phyloP scores from a whole-genome alignment of 2,888 invertebrate genomes.

The Macrosiphum euphorbiae region DNA sequence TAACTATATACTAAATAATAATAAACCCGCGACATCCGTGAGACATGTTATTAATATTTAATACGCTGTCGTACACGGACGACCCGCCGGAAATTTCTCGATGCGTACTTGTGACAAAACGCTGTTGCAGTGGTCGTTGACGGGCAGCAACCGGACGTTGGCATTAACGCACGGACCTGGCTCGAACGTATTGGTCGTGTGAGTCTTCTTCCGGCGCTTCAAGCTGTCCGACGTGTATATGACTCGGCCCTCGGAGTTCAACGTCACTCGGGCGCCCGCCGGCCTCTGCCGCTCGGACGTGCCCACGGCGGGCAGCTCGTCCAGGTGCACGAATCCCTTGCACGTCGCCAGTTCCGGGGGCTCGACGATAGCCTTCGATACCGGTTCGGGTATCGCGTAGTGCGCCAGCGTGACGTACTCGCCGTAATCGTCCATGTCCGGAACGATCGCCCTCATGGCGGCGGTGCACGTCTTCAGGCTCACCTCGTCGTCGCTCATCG shows the following conservation, averaged over 20 bases:
- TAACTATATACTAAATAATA: background rate
- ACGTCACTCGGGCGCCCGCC: slow-evolving; percentile 83
- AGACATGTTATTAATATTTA: background rate
- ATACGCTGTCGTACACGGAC: background rate
- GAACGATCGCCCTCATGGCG: background rate
- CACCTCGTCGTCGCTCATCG: slow-evolving; percentile 88
- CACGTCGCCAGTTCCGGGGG: background rate
- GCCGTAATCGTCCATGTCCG: slow-evolving; percentile 74
- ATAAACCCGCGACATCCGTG: background rate
- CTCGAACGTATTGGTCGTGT: slow-evolving; percentile 82
- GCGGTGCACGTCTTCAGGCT: slow-evolving; percentile 69
- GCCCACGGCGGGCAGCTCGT: slow-evolving; percentile 39
- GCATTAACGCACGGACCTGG: slow-evolving; percentile 84
- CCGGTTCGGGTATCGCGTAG: slow-evolving; percentile 77
- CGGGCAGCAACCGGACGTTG: slow-evolving; percentile 65
- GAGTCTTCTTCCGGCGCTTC: slow-evolving; percentile 82
- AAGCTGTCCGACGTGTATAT: slow-evolving; percentile 90
- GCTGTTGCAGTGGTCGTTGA: background rate
- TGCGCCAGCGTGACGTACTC: slow-evolving; percentile 87
- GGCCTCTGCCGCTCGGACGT: slow-evolving; percentile 73
- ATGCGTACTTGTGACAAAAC: slow-evolving; percentile 71
- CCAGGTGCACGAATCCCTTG: slow-evolving; percentile 41
- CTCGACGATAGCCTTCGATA: slow-evolving; percentile 53
- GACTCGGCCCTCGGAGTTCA: slow-evolving; percentile 89
- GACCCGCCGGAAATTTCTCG: background rate